Evolutionary conservation across 2,797 vertebrate species (phyloP), one percentile per base, ranked within the genome.

Genomic region (Tarsius wallacei): DNA sequence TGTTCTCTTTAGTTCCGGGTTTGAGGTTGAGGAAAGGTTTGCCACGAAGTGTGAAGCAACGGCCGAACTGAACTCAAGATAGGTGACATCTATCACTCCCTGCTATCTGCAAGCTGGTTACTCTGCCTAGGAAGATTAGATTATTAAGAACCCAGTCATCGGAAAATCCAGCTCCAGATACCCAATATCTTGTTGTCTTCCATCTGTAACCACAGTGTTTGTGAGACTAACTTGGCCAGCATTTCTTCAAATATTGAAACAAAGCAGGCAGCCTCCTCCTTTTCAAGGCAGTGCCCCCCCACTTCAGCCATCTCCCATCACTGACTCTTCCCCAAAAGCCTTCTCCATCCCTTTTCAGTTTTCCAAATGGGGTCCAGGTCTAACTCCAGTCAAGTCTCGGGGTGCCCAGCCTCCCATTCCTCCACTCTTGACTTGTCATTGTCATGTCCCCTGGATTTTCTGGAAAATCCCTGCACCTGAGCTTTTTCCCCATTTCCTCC

Each of bases 31-130:
- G 14, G 88, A 42, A 51, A 49, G 7, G 8, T 42, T 21, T 49
- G 61, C 64, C 88, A 36, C 1, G 0, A 49, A 66, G 63, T 22
- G 2, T 71, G 51, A 13, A 86, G 61, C 86, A 93, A 73, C 1
- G 2, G 96, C 77, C 93, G 63, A 82, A 78, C 57, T 1, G 93
- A 96, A 86, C 68, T 88, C 77, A 12, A 92, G 90, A 89, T 28
- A 71, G 42, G 80, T 21, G 76, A 47, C 64, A 28, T 24, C 76
- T 70, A n/a, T 92, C 68, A 0, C 22, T 31, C 47, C 31, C 57
- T 57, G 59, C 53, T 2, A 78, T 93, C 96, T 93, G 70, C 93
- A 78, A 59, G 10, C 63, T 31, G 6, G 63, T 73, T 81, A 4
- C 26, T 55, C 36, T 51, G 96, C 42, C 82, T 7, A 26, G 24